Conservation (phyloP, 2,113 vertebrate species). For the Ammospiza caudacuta region DNA sequence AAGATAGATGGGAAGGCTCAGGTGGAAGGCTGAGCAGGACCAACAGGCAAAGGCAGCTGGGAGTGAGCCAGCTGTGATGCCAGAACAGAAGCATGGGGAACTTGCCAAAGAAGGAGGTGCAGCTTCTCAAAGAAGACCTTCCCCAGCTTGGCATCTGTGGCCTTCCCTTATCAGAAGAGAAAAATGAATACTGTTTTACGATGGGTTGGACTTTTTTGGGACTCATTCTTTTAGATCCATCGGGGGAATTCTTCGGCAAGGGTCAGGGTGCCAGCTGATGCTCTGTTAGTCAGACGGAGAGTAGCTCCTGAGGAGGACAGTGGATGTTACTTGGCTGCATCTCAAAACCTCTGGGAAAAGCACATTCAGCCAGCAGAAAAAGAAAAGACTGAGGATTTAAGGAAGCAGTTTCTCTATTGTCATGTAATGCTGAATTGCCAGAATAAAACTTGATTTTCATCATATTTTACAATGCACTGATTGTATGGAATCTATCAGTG, state of each 20-base stretch:
- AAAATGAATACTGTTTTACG: background rate
- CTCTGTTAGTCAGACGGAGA: background rate
- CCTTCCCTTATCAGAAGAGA: background rate
- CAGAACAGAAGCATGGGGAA: background rate
- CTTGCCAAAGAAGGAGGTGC: background rate
- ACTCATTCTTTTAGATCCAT: background rate
- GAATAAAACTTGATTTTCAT: constrained; percentile 61
- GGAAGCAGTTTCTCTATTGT: constrained; percentile 27
- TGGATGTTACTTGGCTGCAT: background rate
- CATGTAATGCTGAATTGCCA: constrained; percentile 17
- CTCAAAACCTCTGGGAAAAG: constrained; percentile 10
- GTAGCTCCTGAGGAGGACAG: background rate
- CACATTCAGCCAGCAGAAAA: constrained; percentile 1
- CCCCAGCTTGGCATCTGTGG: background rate
- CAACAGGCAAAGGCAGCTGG: background rate
- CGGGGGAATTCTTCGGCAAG: rapidly evolving
- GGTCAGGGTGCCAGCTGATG: constrained; percentile 4
- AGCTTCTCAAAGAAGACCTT: background rate
- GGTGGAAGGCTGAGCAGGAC: background rate
- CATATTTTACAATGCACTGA: constrained; percentile 42
- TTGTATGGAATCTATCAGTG: constrained; percentile 40
- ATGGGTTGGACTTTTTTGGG: background rate
- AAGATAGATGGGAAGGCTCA: background rate
- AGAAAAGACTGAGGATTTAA: constrained; percentile 22
- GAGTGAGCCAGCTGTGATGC: background rate